phyloP scores from a whole-genome alignment of 1,140 invertebrate genomes.

The Caenorhabditis tropicalis region DNA sequence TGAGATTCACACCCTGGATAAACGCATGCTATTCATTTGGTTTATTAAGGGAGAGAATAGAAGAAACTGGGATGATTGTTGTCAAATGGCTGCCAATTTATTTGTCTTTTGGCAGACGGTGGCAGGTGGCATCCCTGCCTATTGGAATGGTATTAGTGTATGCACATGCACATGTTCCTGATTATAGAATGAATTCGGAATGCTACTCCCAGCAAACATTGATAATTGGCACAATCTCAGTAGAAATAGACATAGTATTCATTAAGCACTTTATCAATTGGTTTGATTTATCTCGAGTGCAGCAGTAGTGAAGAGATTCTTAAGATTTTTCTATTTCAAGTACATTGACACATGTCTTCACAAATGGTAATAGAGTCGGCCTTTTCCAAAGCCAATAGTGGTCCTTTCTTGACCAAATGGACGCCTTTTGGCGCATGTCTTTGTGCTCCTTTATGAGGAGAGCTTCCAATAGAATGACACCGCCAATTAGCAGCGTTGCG shows the following conservation, averaged over 20 bases:
- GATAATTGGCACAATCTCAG: slow-evolving; percentile 31
- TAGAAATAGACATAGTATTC: neutral
- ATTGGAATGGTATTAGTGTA: slow-evolving; percentile 37
- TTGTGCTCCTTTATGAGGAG: slow-evolving; percentile 29
- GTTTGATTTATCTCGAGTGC: neutral
- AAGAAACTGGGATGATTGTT: neutral
- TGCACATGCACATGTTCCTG: slow-evolving; percentile 26
- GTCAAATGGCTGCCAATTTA: slow-evolving; percentile 40
- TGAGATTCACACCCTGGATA: slow-evolving; percentile 40
- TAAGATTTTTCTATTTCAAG: neutral
- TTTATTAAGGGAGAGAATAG: neutral
- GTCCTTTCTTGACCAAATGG: slow-evolving; percentile 20
- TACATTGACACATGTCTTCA: slow-evolving; percentile 31
- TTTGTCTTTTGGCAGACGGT: slow-evolving; percentile 44
- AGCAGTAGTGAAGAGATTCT: neutral
- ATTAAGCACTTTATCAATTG: neutral
- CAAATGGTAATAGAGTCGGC: slow-evolving; percentile 40
- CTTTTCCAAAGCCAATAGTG: neutral
- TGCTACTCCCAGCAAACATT: neutral
- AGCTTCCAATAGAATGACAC: slow-evolving; percentile 16
- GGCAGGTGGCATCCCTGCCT: slow-evolving; percentile 15
- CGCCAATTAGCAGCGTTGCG: slow-evolving; percentile 30
- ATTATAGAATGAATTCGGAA: neutral
- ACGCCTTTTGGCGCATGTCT: slow-evolving; percentile 19
- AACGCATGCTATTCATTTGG: slow-evolving; percentile 21